A percentile compares a stretch with the other conserved stretches of the same genome.
Evolutionary conservation across 2,113 vertebrate genomes (phyloP).

Genomic region (Lutjanus erythropterus): DNA sequence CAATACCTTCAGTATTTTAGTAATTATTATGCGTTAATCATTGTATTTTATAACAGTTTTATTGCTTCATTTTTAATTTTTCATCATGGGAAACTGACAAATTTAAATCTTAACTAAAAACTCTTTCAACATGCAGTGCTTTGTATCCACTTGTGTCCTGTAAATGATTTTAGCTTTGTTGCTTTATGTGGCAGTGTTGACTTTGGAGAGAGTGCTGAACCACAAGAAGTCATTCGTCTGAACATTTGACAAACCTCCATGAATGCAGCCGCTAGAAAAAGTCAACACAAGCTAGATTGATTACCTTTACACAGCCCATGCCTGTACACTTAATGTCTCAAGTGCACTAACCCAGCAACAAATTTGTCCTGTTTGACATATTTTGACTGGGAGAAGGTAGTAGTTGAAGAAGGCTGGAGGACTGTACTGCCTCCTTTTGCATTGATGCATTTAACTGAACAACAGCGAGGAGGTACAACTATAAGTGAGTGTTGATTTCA

Average conservation of each 20-base stretch:
- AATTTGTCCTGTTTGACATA: neutral
- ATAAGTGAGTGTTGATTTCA: neutral
- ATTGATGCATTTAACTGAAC: neutral
- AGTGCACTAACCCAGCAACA: neutral
- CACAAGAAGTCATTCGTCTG: neutral
- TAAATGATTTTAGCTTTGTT: neutral
- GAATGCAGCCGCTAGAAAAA: neutral
- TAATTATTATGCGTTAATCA: neutral
- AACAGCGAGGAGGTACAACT: neutral
- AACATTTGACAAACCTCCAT: neutral
- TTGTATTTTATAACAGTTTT: neutral
- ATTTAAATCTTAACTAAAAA: neutral
- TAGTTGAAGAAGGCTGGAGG: neutral
- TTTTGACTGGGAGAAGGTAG: neutral
- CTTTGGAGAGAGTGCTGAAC: neutral
- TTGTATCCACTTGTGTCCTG: neutral
- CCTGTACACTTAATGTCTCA: neutral
- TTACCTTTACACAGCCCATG: neutral
- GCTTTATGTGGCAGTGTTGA: neutral
- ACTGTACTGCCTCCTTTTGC: neutral
- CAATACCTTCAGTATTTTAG: neutral
- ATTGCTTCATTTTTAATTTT: neutral
- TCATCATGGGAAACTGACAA: no score
- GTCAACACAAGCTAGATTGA: neutral
- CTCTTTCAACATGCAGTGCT: neutral